Conservation (phyloP, 1,140 invertebrate genomes). For the Drosophila azteca region DNA sequence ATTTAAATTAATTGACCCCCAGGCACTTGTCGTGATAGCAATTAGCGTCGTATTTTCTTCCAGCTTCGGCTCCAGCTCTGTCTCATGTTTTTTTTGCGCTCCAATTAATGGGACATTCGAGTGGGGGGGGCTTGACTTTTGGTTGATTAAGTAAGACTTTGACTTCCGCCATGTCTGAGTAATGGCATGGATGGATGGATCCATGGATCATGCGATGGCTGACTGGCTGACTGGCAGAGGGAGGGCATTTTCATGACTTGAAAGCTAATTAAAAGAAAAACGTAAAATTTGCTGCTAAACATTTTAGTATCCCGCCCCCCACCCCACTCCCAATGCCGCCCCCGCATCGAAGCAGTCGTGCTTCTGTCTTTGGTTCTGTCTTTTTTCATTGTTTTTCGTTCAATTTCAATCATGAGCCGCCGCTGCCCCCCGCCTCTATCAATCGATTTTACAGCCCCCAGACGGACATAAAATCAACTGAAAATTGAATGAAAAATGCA, state of each 20-base stretch:
- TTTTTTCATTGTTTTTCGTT: conserved; percentile 16
- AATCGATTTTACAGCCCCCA: conserved; percentile 76
- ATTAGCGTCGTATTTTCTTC: conserved; percentile 54
- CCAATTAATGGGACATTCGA: conserved; percentile 61
- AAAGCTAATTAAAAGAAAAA: conserved; percentile 66
- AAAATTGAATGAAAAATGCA: conserved; percentile 82
- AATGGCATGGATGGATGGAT: conserved; percentile 5
- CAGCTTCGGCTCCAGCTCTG: background rate
- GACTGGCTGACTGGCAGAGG: background rate
- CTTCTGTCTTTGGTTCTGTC: background rate
- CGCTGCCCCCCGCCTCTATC: conserved; percentile 41
- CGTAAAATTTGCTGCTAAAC: conserved; percentile 72
- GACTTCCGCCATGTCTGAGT: conserved; percentile 51
- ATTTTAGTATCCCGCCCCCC: conserved; percentile 42
- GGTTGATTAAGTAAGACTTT: conserved; percentile 56
- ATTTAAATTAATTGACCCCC: conserved; percentile 81
- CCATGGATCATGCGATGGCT: too few species aligned
- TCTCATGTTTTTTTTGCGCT: conserved; percentile 27
- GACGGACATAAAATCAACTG: conserved; percentile 61
- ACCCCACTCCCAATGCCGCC: background rate
- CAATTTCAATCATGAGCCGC: conserved; percentile 72
- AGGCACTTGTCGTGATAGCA: conserved; percentile 70
- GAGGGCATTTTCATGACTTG: conserved; percentile 50
- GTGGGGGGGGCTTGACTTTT: conserved; percentile 30
- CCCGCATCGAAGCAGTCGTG: conserved; percentile 9